Conservation (phyloP, 2,113 vertebrate species). For the Trogon melanurus region DNA sequence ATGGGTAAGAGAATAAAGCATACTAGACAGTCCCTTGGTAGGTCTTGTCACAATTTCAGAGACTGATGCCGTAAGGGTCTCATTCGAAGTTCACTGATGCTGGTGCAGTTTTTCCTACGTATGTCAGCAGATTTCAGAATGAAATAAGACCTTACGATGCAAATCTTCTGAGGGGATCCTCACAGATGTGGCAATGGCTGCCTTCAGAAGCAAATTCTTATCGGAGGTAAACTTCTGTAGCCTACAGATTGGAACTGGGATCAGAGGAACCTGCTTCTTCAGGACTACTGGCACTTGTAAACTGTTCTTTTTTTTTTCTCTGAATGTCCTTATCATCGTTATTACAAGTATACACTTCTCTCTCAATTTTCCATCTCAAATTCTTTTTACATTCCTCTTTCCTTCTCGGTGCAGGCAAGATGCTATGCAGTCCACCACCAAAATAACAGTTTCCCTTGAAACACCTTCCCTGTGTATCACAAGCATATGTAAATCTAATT, state of each 20-base stretch:
- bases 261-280: neutral
- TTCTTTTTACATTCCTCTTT: neutral
- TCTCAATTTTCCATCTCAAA: neutral
- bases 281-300: neutral
- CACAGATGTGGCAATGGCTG: neutral
- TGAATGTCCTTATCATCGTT: neutral
- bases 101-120: neutral
- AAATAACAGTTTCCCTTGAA: neutral
- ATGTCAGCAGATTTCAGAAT: neutral
- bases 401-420: neutral
- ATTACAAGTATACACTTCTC: neutral
- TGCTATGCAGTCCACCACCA: neutral
- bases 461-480: neutral
- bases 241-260: neutral
- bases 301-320: neutral
- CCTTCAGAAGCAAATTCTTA: neutral
- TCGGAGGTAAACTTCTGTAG: neutral
- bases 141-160: neutral
- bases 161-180: neutral
- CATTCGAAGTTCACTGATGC: slow-evolving; percentile 9
- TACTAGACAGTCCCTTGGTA: neutral
- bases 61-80: neutral
- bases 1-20: slow-evolving; percentile 28
- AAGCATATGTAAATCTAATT: neutral
- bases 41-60: slow-evolving; percentile 25